These are phyloP conservation scores for Cephus spinipes DNA, from an alignment of 2,888 invertebrate genomes.

Conservation along the genomic window DNA sequence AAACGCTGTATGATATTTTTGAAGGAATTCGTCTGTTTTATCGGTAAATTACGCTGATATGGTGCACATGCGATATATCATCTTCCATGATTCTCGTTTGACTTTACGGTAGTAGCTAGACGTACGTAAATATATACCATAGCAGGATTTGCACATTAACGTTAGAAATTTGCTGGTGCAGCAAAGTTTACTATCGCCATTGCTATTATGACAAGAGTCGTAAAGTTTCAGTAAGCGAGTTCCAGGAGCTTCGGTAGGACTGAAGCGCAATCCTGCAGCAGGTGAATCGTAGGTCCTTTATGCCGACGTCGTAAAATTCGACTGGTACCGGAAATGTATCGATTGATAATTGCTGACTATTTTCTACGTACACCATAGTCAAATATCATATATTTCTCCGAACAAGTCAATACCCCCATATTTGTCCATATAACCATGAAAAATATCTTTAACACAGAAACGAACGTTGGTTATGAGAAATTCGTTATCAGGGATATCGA, in stretches of 20 bases:
- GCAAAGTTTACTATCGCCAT: neutral
- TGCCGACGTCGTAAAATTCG: neutral
- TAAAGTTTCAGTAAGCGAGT: neutral
- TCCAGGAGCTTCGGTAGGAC: neutral
- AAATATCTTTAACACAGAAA: neutral
- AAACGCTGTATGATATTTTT: neutral
- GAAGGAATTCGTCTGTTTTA: neutral
- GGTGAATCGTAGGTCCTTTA: neutral
- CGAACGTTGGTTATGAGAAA: too few relatives aligned
- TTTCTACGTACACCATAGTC: neutral
- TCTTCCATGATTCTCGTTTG: neutral
- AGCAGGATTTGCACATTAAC: neutral
- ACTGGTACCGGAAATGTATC: neutral
- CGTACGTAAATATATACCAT: neutral
- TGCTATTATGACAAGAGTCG: neutral
- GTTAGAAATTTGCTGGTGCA: neutral
- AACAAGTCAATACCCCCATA: neutral
- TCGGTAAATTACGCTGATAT: neutral
- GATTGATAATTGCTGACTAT: neutral
- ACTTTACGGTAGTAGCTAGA: neutral
- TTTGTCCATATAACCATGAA: neutral
- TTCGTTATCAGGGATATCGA: too few relatives aligned
- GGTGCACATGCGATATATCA: neutral
- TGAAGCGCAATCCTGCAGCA: neutral
- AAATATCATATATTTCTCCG: neutral